These are phyloP conservation scores for Empidonax traillii DNA, from an alignment of 2,113 vertebrate species.

Conservation along the genomic window DNA sequence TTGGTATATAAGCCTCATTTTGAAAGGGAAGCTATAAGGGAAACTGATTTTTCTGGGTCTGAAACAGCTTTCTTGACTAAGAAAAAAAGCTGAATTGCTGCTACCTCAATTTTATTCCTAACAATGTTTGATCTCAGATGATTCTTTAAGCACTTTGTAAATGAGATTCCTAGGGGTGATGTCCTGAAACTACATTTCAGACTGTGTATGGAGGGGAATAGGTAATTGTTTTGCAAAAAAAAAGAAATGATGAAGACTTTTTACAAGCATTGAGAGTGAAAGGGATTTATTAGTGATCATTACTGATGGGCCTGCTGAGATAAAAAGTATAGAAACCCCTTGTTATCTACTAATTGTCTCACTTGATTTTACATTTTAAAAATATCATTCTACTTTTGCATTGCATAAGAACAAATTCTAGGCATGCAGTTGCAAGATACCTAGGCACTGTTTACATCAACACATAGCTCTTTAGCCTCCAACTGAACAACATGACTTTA, in stretches of 20 bases:
- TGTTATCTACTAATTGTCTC: conserved; percentile 19
- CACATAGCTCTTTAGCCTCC: conserved; percentile 23
- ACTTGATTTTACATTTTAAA: neutral
- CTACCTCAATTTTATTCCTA: neutral
- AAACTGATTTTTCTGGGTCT: neutral
- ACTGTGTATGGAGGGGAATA: neutral
- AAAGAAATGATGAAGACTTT: neutral
- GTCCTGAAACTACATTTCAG: neutral
- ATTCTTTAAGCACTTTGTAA: conserved; percentile 1
- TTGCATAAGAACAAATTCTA: conserved; percentile 1
- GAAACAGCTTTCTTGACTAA: neutral
- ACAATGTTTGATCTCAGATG: neutral
- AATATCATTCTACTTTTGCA: neutral
- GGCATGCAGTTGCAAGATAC: neutral
- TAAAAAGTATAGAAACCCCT: neutral
- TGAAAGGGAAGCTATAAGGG: neutral
- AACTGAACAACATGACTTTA: neutral
- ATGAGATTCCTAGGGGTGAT: neutral
- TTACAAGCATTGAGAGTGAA: neutral
- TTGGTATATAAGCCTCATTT: neutral
- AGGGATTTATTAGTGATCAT: conserved; percentile 2
- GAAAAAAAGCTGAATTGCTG: neutral
- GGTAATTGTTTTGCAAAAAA: neutral
- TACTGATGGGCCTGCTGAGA: neutral
- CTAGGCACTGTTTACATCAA: neutral